These are phyloP conservation scores for Oscheius myriophilus DNA, from an alignment of 2,888 invertebrate species.

Conservation along the genomic window DNA sequence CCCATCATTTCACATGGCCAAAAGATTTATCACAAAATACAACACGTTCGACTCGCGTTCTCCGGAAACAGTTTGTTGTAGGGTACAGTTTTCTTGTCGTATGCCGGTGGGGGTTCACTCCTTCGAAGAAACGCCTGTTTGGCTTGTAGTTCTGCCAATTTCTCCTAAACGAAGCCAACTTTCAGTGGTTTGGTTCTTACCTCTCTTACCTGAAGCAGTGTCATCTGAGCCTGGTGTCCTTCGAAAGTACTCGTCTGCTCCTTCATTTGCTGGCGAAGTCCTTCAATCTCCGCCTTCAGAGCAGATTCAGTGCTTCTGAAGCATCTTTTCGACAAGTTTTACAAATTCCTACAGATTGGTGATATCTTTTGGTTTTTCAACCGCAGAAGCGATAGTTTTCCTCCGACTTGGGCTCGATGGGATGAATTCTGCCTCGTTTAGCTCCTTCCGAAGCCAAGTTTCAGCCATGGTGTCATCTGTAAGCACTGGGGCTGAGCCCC, in stretches of 20 bases:
- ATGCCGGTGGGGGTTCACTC: slow-evolving; percentile 45
- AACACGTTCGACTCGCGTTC: slow-evolving; percentile 43
- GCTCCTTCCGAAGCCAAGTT: slow-evolving; percentile 53
- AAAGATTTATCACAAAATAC: slow-evolving; percentile 37
- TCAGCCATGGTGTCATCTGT: slow-evolving; percentile 38
- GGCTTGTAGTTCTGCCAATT: slow-evolving; percentile 50
- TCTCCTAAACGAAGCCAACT: slow-evolving; percentile 29
- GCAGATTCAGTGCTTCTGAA: slow-evolving; percentile 27
- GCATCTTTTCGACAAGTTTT: neutral
- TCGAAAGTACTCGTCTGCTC: slow-evolving; percentile 61
- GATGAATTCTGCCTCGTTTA: slow-evolving; percentile 52
- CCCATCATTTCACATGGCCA: no score
- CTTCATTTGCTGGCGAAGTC: slow-evolving; percentile 52
- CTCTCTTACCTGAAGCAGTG: slow-evolving; percentile 47
- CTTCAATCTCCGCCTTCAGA: slow-evolving; percentile 56
- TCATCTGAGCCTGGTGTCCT: slow-evolving; percentile 64
- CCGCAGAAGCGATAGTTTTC: neutral
- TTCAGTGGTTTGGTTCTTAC: neutral
- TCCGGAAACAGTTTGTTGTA: slow-evolving; percentile 49
- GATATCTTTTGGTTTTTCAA: slow-evolving; percentile 6
- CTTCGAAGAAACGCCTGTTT: slow-evolving; percentile 45
- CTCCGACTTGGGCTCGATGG: slow-evolving; percentile 35
- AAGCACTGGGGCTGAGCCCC: slow-evolving; percentile 33
- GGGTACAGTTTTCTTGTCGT: slow-evolving; percentile 36
- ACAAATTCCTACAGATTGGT: slow-evolving; percentile 8